phyloP scores from a whole-genome alignment of 2,797 vertebrate species.

The Sebastes minor region DNA sequence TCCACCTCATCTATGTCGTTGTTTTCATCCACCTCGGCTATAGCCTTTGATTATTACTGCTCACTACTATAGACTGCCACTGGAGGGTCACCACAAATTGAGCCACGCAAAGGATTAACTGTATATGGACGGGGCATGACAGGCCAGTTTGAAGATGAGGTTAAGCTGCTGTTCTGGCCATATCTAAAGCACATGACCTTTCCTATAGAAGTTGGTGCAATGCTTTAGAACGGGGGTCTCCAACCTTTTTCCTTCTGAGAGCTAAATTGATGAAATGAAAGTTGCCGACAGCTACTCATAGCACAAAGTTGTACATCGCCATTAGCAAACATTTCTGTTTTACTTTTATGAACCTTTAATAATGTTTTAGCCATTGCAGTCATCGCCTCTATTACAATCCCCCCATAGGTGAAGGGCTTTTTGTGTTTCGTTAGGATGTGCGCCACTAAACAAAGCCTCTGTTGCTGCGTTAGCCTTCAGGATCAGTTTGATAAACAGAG shows the following conservation, averaged over 20 bases:
- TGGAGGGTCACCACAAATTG: conserved; percentile 59
- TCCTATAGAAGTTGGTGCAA: not conserved
- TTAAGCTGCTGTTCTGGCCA: conserved; percentile 2
- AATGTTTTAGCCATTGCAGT: too few species aligned
- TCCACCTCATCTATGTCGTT: conserved; percentile 45
- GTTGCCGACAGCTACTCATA: too few species aligned
- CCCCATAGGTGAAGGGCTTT: too few species aligned
- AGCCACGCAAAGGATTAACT: conserved; percentile 51
- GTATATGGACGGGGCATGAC: conserved; percentile 29
- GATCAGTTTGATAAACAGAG: too few species aligned
- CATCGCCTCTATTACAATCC: too few species aligned
- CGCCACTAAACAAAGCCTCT: too few species aligned
- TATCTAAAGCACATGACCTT: not conserved
- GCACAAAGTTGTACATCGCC: too few species aligned
- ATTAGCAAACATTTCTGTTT: too few species aligned
- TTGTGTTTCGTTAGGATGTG: too few species aligned
- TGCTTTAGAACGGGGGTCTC: not conserved
- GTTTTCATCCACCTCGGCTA: conserved; percentile 57
- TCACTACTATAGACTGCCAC: conserved; percentile 40
- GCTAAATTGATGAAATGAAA: not conserved
- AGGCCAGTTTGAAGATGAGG: conserved; percentile 25
- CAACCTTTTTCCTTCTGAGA: not conserved
- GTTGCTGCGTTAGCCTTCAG: too few species aligned
- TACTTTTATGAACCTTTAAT: too few species aligned
- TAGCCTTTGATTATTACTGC: conserved; percentile 66